These are phyloP conservation scores for Tringa solitaria DNA, from an alignment of 2,113 vertebrate species.

Conservation along the genomic window DNA sequence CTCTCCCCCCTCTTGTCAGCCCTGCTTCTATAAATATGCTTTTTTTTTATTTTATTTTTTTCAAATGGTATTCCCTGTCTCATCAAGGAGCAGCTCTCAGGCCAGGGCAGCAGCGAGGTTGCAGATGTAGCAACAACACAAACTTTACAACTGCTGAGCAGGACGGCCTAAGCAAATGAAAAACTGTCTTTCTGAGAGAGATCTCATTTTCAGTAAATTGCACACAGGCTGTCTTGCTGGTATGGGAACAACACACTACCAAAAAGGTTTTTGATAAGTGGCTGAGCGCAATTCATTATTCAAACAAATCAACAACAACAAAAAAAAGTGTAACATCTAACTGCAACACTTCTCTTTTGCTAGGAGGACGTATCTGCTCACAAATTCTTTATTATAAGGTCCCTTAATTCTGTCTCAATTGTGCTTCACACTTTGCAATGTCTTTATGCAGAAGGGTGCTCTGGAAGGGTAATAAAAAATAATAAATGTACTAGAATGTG, in stretches of 20 bases:
- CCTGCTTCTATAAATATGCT: slow-evolving; percentile 37
- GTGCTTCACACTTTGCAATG: neutral
- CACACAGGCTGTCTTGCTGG: neutral
- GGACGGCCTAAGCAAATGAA: neutral
- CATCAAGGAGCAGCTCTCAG: neutral
- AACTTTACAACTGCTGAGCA: neutral
- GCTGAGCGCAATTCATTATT: neutral
- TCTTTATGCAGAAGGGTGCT: neutral
- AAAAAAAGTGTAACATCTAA: neutral
- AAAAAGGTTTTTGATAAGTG: neutral
- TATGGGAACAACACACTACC: neutral
- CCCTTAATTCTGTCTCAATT: neutral
- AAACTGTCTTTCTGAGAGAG: neutral
- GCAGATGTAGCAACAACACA: neutral
- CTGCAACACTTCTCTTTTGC: neutral
- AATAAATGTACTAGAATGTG: neutral
- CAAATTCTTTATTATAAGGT: neutral
- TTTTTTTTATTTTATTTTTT: neutral
- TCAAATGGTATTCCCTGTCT: neutral
- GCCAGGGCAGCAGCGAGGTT: neutral
- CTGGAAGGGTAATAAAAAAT: neutral
- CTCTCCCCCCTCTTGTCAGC: neutral
- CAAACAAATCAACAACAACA: neutral
- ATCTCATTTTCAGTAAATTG: neutral
- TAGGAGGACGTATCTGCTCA: neutral